A percentile compares a stretch with the other conserved stretches of the same genome.
phyloP scores from a whole-genome alignment of 1,140 invertebrate species.

The Drosophila bocqueti region DNA sequence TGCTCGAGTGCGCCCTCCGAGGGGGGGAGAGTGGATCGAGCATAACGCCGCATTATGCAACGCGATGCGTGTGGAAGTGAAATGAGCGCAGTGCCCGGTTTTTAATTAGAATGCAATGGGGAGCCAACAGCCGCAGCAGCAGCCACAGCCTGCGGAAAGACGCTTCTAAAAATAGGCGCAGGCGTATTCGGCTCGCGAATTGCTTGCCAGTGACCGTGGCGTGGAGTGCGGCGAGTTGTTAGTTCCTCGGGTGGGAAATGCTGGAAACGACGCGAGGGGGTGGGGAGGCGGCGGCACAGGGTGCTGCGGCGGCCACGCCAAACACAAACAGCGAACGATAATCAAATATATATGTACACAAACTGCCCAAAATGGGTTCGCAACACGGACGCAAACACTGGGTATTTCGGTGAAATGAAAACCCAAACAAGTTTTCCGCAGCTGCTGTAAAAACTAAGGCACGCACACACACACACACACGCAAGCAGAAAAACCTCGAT shows the following conservation, averaged over 20 bases:
- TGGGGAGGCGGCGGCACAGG: slow-evolving; percentile 4
- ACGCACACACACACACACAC: slow-evolving; percentile 14
- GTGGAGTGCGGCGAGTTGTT: slow-evolving; percentile 11
- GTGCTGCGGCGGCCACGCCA: slow-evolving; percentile 23
- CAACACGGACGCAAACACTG: slow-evolving; percentile 21
- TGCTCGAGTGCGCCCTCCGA: slow-evolving; percentile 53
- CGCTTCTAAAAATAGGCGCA: slow-evolving; percentile 64
- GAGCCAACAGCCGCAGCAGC: slow-evolving; percentile 16
- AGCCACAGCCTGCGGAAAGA: slow-evolving; percentile 13
- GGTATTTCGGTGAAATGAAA: slow-evolving; percentile 55
- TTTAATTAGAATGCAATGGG: slow-evolving; percentile 81
- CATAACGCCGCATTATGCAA: slow-evolving; percentile 69
- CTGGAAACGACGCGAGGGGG: slow-evolving; percentile 8
- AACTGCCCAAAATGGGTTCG: slow-evolving; percentile 32
- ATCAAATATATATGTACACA: slow-evolving; percentile 58
- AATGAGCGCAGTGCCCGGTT: slow-evolving; percentile 69
- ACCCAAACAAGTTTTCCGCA: slow-evolving; percentile 74
- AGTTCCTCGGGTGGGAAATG: neutral
- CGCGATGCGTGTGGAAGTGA: slow-evolving; percentile 69
- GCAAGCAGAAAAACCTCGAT: slow-evolving; percentile 13
- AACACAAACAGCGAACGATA: slow-evolving; percentile 50
- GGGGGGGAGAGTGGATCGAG: slow-evolving; percentile 12
- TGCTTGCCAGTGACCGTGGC: slow-evolving; percentile 54
- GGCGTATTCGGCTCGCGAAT: slow-evolving; percentile 36
- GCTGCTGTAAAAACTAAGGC: slow-evolving; percentile 43